Evolutionary conservation across 2,797 vertebrate genomes (phyloP).

Genomic region (Calcarius lapponicus): DNA sequence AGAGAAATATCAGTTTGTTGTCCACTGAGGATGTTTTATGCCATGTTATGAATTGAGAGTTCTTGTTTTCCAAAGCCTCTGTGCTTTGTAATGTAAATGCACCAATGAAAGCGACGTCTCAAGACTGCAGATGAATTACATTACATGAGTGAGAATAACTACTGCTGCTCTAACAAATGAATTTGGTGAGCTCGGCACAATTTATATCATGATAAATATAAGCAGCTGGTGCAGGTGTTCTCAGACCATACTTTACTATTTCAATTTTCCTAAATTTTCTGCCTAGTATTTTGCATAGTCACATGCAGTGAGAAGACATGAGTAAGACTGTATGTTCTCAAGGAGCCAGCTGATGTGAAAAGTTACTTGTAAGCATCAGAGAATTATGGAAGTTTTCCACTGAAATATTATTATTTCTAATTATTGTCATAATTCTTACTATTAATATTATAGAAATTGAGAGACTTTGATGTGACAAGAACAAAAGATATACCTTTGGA

Average conservation of each 20-base stretch:
- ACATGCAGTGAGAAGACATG: neutral
- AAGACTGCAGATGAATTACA: constrained; percentile 53
- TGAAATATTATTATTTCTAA: neutral
- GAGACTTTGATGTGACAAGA: neutral
- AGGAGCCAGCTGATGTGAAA: neutral
- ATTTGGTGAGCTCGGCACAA: constrained; percentile 43
- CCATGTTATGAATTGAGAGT: neutral
- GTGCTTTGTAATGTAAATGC: constrained; percentile 65
- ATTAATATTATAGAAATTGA: neutral
- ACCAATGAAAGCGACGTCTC: constrained; percentile 24
- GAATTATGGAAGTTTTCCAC: neutral
- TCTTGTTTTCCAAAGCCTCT: constrained; percentile 13
- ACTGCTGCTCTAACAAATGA: constrained; percentile 38
- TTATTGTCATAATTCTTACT: neutral
- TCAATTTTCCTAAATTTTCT: constrained; percentile 4
- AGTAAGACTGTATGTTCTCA: neutral
- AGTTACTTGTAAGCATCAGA: neutral
- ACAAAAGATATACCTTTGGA: neutral
- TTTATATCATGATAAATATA: constrained; percentile 33
- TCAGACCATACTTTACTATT: constrained; percentile 18
- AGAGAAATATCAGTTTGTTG: constrained; percentile 9
- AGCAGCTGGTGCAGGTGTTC: constrained; percentile 57
- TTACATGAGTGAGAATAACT: constrained; percentile 61
- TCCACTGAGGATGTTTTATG: constrained; percentile 2
- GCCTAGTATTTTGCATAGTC: neutral